These are phyloP conservation scores for Chrysodeixis includens DNA, from an alignment of 2,888 invertebrate species.

Conservation along the genomic window DNA sequence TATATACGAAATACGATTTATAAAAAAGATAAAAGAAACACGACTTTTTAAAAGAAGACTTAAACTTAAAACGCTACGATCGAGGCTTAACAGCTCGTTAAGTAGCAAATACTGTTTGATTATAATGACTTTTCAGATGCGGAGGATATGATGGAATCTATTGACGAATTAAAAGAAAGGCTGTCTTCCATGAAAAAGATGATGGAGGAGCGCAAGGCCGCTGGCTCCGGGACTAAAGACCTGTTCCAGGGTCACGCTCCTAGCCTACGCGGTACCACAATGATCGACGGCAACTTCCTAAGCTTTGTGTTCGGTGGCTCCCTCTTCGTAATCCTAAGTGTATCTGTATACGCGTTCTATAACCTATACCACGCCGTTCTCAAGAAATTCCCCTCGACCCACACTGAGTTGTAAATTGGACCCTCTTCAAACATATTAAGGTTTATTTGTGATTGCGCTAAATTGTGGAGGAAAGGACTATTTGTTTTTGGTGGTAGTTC, in stretches of 20 bases:
- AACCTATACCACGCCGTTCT: conserved; percentile 91
- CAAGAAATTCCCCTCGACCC: conserved; percentile 94
- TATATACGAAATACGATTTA: too few species aligned
- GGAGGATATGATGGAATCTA: conserved; percentile 91
- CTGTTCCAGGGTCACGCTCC: conserved; percentile 84
- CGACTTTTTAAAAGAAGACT: too few species aligned
- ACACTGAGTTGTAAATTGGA: conserved; percentile 92
- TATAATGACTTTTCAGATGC: conserved; percentile 67
- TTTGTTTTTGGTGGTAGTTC: conserved; percentile 46
- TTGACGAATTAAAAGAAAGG: conserved; percentile 94
- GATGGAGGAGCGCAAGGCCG: conserved; percentile 92
- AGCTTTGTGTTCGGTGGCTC: conserved; percentile 95
- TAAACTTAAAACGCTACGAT: too few species aligned
- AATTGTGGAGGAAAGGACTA: conserved; percentile 48
- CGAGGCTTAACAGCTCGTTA: neutral
- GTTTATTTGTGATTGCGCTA: conserved; percentile 46
- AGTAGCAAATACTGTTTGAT: neutral
- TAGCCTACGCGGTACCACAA: conserved; percentile 88
- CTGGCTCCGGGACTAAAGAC: conserved; percentile 84
- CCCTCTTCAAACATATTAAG: conserved; percentile 44
- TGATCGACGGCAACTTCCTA: conserved; percentile 95
- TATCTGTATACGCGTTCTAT: conserved; percentile 95
- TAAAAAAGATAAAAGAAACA: too few species aligned
- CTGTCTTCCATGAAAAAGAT: conserved; percentile 94
- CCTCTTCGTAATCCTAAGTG: conserved; percentile 93